phyloP scores from a whole-genome alignment of 2,888 invertebrate species.

The Chloromyia formosa region DNA sequence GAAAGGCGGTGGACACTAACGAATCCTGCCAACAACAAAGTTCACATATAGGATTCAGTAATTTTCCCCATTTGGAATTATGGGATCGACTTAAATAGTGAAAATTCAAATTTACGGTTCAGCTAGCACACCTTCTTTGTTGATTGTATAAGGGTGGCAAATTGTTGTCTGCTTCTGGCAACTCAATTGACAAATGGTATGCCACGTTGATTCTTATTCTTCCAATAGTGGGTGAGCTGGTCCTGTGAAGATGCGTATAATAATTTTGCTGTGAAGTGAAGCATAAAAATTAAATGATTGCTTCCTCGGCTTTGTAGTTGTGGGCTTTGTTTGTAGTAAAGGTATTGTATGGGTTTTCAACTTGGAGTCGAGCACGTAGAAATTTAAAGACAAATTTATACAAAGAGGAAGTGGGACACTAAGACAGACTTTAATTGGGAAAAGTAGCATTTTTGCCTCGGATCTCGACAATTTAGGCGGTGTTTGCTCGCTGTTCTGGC shows the following conservation, averaged over 20 bases:
- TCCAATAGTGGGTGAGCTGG: not conserved
- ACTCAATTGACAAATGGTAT: not conserved
- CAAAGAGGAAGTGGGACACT: not conserved
- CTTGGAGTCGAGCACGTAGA: not conserved
- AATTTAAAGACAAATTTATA: not conserved
- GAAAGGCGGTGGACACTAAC: too few species aligned
- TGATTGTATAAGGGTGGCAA: not conserved
- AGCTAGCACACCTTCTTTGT: slow-evolving; percentile 10
- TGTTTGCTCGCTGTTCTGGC: too few species aligned
- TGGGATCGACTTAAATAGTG: slow-evolving; percentile 9
- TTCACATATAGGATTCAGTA: too few species aligned
- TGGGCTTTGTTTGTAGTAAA: too few species aligned
- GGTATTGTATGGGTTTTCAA: too few species aligned
- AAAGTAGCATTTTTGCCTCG: not conserved
- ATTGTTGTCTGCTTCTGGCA: slow-evolving; percentile 7
- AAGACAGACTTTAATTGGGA: not conserved
- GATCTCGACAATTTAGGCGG: too few species aligned
- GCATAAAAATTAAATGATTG: not conserved
- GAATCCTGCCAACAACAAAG: too few species aligned
- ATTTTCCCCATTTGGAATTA: slow-evolving; percentile 3
- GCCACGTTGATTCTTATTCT: not conserved
- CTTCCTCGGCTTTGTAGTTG: not conserved
- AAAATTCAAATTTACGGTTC: slow-evolving; percentile 35
- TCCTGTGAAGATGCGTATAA: slow-evolving; percentile 4
- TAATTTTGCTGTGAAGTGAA: not conserved